These are phyloP conservation scores for Portunus trituberculatus DNA, from an alignment of 1,140 invertebrate genomes.

Conservation along the genomic window DNA sequence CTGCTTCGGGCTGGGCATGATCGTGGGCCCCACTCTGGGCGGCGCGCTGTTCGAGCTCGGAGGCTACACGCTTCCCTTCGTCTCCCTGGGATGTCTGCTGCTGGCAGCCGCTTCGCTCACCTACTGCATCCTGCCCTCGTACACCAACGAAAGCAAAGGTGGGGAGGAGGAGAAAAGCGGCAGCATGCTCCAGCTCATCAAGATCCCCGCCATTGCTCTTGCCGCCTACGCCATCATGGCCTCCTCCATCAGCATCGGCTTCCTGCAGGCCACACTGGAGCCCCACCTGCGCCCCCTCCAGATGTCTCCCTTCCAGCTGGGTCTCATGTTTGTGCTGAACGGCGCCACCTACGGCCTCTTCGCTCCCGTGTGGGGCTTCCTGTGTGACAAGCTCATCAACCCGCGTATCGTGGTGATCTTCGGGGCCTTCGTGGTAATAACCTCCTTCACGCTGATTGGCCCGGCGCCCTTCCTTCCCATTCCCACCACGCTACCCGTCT, in stretches of 20 bases:
- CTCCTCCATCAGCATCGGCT: constrained; percentile 90
- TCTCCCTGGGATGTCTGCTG: constrained; percentile 88
- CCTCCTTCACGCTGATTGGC: constrained; percentile 70
- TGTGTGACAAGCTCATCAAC: constrained; percentile 85
- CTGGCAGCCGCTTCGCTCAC: constrained; percentile 89
- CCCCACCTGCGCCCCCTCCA: constrained; percentile 86
- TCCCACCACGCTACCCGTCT: constrained; percentile 77
- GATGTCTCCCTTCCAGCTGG: constrained; percentile 87
- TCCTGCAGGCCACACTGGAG: constrained; percentile 90
- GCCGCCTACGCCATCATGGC: constrained; percentile 87
- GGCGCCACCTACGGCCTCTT: constrained; percentile 91
- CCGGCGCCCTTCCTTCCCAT: constrained; percentile 73
- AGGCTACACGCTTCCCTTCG: constrained; percentile 93
- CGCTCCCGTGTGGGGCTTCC: constrained; percentile 89
- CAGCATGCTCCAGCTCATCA: constrained; percentile 77
- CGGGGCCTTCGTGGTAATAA: constrained; percentile 64
- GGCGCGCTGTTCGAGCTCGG: constrained; percentile 90
- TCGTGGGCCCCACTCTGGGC: constrained; percentile 92
- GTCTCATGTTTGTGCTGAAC: constrained; percentile 93
- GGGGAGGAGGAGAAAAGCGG: constrained; percentile 73
- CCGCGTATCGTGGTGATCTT: constrained; percentile 63
- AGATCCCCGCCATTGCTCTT: constrained; percentile 81
- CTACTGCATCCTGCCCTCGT: constrained; percentile 86
- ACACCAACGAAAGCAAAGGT: constrained; percentile 80
- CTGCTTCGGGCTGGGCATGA: constrained; percentile 93